A percentile compares a stretch with the other conserved stretches of the same genome.
Conservation (phyloP, 2,797 vertebrate genomes). For the Girardinus metallicus region DNA sequence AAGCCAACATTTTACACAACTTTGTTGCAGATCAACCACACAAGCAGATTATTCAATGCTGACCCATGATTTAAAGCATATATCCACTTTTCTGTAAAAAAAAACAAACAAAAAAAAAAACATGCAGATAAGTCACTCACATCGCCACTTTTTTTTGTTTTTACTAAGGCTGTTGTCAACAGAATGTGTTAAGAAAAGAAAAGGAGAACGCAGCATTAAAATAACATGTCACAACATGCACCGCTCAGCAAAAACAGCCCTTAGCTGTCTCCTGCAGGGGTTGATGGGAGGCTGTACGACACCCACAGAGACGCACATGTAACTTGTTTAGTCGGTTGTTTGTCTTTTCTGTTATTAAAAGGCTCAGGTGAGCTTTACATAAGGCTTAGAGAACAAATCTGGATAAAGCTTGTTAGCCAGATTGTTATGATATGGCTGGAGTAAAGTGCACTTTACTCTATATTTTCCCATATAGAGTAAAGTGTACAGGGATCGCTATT, state of each 20-base stretch:
- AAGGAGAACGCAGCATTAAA: constrained; percentile 21
- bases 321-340: constrained; percentile 33
- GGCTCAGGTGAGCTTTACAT: constrained; percentile 1
- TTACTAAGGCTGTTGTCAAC: constrained; percentile 25
- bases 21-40: constrained; percentile 18
- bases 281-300: constrained; percentile 19
- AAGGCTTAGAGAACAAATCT: background rate
- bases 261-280: constrained; percentile 21
- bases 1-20: constrained; percentile 22
- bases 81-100: background rate
- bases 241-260: constrained; percentile 25
- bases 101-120: background rate
- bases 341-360: constrained; percentile 1
- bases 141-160: constrained; percentile 15
- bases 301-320: constrained; percentile 4
- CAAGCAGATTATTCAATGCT: constrained; percentile 12
- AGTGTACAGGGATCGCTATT: background rate
- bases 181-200: constrained; percentile 18
- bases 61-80: constrained; percentile 11
- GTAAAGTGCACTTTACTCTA: too few relatives aligned
- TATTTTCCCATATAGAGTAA: background rate
- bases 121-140: constrained; percentile 5
- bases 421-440: too few relatives aligned
- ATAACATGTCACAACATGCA: constrained; percentile 45
- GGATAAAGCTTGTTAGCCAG: background rate